A percentile compares a stretch with the other conserved stretches of the same genome.
Conservation (phyloP, 1,140 invertebrate species). For the Caenorhabditis tropicalis region DNA sequence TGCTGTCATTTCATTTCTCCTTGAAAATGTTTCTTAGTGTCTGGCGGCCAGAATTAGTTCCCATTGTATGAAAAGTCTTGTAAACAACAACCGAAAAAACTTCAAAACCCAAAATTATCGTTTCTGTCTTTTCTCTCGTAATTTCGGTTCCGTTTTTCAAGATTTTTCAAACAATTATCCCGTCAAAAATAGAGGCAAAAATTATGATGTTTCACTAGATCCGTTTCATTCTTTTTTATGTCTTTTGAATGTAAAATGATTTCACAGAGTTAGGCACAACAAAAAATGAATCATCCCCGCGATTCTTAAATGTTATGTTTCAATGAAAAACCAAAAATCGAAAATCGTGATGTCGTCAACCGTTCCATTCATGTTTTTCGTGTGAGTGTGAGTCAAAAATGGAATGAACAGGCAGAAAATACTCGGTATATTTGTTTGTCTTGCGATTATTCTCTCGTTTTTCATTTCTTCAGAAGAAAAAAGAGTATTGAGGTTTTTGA, state of each 20-base stretch:
- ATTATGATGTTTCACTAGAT: background rate
- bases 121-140: background rate
- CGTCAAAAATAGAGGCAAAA: conserved; percentile 2
- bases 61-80: background rate
- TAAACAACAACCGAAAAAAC: background rate
- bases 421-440: background rate
- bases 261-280: background rate
- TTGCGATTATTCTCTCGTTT: conserved; percentile 28
- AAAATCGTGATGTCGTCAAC: background rate
- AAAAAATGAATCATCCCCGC: background rate
- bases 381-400: conserved; percentile 14
- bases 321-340: background rate
- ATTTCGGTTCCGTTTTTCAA: background rate
- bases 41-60: background rate
- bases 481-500: background rate
- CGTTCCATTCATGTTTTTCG: background rate
- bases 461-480: background rate
- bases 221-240: background rate
- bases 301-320: background rate
- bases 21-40: conserved; percentile 20
- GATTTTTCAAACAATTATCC: background rate
- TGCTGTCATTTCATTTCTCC: conserved; percentile 9
- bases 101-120: background rate
- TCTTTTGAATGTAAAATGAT: background rate
- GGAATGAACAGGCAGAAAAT: too few relatives aligned